phyloP scores from a whole-genome alignment of 2,113 vertebrate genomes.

The Enhydra lutris region DNA sequence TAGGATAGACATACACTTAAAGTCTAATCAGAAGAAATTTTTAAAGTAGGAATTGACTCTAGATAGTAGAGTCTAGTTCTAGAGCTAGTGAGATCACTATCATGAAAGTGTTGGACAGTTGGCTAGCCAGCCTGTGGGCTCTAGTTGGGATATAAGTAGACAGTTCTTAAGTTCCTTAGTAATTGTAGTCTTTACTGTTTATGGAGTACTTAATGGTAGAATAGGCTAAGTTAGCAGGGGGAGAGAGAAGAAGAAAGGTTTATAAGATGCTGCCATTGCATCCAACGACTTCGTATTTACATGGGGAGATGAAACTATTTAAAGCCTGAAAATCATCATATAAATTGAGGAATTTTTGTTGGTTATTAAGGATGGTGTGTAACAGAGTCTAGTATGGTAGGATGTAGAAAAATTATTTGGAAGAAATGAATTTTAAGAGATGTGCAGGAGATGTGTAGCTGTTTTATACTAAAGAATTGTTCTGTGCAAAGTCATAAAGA shows the following conservation, averaged over 20 bases:
- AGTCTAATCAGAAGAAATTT: not conserved
- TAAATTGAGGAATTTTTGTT: not conserved
- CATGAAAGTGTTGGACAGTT: not conserved
- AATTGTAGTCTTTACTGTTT: not conserved
- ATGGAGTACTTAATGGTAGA: not conserved
- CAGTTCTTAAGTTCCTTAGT: not conserved
- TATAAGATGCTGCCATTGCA: not conserved
- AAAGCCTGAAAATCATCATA: not conserved
- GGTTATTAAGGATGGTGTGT: not conserved
- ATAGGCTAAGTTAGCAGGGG: not conserved
- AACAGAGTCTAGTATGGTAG: not conserved
- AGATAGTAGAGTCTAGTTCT: not conserved
- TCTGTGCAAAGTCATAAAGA: not conserved
- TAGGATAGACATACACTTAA: not conserved
- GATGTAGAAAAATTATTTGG: not conserved
- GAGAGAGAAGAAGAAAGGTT: too few species aligned
- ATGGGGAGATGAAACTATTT: not conserved
- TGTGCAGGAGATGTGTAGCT: not conserved
- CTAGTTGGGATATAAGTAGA: not conserved
- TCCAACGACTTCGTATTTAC: not conserved
- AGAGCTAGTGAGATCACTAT: not conserved
- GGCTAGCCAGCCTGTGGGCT: not conserved
- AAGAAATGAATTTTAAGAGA: constrained; percentile 1
- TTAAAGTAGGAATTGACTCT: not conserved
- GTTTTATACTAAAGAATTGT: not conserved